A percentile compares a stretch with the other conserved stretches of the same genome.
phyloP scores from a whole-genome alignment of 1,140 invertebrate species.

The Nomia melanderi region DNA sequence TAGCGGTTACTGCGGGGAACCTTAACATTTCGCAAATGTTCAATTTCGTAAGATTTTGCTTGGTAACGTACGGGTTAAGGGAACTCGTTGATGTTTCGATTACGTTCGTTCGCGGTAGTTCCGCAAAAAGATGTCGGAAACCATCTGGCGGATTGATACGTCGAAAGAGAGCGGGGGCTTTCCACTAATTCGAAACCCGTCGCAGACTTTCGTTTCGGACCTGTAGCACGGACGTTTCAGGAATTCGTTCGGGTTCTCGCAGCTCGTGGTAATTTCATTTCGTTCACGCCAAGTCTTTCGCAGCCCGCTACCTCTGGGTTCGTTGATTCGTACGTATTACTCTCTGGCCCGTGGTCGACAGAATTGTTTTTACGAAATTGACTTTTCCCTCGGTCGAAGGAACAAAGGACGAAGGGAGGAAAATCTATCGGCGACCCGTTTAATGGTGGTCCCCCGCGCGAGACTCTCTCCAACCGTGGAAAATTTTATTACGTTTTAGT shows the following conservation, averaged over 20 bases:
- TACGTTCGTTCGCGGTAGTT: too few relatives aligned
- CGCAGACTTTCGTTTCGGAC: constrained; percentile 42
- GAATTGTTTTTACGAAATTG: constrained; percentile 74
- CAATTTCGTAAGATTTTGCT: too few relatives aligned
- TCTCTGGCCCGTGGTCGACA: constrained; percentile 59
- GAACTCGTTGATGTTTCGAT: too few relatives aligned
- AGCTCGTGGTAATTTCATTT: constrained; percentile 69
- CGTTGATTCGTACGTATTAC: constrained; percentile 70
- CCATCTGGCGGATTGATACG: constrained; percentile 54
- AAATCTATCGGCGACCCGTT: constrained; percentile 57
- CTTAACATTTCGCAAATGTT: too few relatives aligned
- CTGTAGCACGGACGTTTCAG: constrained; percentile 45
- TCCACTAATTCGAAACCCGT: constrained; percentile 57
- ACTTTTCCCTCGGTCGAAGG: constrained; percentile 66
- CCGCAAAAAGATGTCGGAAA: not conserved
- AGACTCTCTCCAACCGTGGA: constrained; percentile 43
- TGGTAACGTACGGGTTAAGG: too few relatives aligned
- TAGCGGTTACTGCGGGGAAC: too few relatives aligned
- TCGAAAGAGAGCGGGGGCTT: constrained; percentile 37
- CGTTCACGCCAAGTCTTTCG: constrained; percentile 61
- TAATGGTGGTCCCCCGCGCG: constrained; percentile 49
- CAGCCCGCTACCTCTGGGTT: constrained; percentile 39
- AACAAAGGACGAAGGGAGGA: constrained; percentile 49
- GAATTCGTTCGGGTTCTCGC: constrained; percentile 58
- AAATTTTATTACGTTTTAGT: constrained; percentile 54